phyloP scores from a whole-genome alignment of 2,113 vertebrate species.

The Hystrix brachyura region DNA sequence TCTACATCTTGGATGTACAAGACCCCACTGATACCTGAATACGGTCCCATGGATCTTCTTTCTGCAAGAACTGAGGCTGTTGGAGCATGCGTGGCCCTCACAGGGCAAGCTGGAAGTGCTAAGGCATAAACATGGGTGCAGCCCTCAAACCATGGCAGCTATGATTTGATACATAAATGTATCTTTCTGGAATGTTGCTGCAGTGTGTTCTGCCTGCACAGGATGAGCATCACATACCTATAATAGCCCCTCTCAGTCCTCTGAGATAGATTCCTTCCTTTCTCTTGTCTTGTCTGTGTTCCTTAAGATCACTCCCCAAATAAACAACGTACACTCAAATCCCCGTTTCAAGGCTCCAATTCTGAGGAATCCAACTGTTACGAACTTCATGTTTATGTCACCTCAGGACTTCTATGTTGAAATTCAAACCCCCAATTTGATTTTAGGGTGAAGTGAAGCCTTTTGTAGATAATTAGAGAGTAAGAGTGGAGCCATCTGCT shows the following conservation, averaged over 20 bases:
- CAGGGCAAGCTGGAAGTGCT: not conserved
- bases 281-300: no score
- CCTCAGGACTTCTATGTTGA: not conserved
- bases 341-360: not conserved
- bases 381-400: not conserved
- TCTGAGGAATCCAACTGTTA: not conserved
- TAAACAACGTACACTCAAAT: not conserved
- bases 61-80: not conserved
- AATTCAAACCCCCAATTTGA: not conserved
- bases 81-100: no score
- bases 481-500: not conserved
- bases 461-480: not conserved
- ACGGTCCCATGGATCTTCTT: not conserved
- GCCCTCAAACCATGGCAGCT: not conserved
- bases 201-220: not conserved
- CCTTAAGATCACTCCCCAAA: not conserved
- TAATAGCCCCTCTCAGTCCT: no score
- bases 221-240: not conserved
- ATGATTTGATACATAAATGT: not conserved
- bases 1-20: not conserved
- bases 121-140: not conserved
- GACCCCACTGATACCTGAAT: not conserved
- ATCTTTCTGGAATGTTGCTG: not conserved
- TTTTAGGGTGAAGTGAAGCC: not conserved
- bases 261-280: not conserved